Base-by-base conservation (phyloP, 1,140 invertebrate species). In the Drosophila novamexicana region DNA sequence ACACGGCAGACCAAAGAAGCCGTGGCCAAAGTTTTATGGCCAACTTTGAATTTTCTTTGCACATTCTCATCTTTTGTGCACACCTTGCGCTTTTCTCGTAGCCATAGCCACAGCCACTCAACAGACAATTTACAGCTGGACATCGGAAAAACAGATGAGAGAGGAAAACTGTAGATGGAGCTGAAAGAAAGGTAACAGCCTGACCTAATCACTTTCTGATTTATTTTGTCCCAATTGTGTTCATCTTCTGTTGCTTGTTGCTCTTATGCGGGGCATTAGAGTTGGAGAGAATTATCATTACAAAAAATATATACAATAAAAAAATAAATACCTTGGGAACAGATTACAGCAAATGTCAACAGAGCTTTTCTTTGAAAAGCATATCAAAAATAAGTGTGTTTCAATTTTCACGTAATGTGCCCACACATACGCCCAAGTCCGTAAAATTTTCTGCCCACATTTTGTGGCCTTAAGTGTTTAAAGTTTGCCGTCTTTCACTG, bases 171-270 rank as follows among this genome's bases (percentile, higher is more conserved):
- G 5, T 12, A 14, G 37, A 47, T 37, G 47, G 29, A 53, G 4
- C 40, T 37, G 14, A 10, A 52, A 7, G n/a, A 7, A 37, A 40
- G 53, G 32, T 40, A 64, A 29, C 40, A 39, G 62, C 54, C 36
- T 36, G 64, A 57, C 78, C 84, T 88, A 88, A 88, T 88, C 84
- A 88, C 84, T 88, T 88, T 88, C 89, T 88, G 84, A 88, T 88
- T 88, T 88, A 88, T 88, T 89, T 80, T 52, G 18, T 79, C 64
- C 61, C 53, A 78, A 71, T 65, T 57, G 71, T 53, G 67, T 54
- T 22, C 59, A 22, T 22, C 22, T 22, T 18, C 1, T 18, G 0
- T 18, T 18, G 18, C 49, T 40, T 37, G 56, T 45, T 68, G 49
- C 18, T 22, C 37, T 36, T 63, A 22, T 54, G 59, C 52, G 58